A percentile compares a stretch with the other conserved stretches of the same genome.
Evolutionary conservation across 2,113 vertebrate species (phyloP).

Genomic region (Macheiramphus alcinus): DNA sequence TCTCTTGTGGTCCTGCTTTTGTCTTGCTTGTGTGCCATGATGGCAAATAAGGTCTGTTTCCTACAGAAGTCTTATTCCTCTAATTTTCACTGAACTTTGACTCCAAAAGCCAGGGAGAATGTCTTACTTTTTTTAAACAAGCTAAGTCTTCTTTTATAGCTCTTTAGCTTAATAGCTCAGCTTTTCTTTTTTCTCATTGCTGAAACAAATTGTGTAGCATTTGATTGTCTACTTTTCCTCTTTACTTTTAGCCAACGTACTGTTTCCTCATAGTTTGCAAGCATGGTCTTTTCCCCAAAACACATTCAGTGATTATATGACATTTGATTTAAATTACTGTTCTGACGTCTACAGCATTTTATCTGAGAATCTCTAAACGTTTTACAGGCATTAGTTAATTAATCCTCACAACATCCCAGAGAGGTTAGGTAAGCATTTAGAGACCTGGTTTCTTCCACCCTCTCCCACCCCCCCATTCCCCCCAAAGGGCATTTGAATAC

Average conservation of each 20-base stretch:
- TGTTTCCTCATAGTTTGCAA: not conserved
- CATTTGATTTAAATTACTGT: not conserved
- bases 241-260: not conserved
- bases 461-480: too few species aligned
- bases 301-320: not conserved
- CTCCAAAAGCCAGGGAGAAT: not conserved
- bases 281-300: not conserved
- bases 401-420: not conserved
- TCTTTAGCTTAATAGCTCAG: not conserved
- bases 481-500: not conserved
- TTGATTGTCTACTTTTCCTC: not conserved
- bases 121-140: not conserved
- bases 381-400: conserved; percentile 15
- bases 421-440: not conserved
- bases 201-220: not conserved
- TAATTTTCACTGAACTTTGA: conserved; percentile 16
- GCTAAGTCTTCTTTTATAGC: not conserved
- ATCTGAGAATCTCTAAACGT: not conserved
- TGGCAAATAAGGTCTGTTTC: not conserved
- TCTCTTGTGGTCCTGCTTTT: conserved; percentile 39
- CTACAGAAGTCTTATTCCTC: not conserved
- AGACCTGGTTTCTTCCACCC: not conserved
- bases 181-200: not conserved
- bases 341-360: not conserved
- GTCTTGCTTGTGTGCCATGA: not conserved